phyloP scores from a whole-genome alignment of 2,113 vertebrate species.

The Danionella cerebrum region DNA sequence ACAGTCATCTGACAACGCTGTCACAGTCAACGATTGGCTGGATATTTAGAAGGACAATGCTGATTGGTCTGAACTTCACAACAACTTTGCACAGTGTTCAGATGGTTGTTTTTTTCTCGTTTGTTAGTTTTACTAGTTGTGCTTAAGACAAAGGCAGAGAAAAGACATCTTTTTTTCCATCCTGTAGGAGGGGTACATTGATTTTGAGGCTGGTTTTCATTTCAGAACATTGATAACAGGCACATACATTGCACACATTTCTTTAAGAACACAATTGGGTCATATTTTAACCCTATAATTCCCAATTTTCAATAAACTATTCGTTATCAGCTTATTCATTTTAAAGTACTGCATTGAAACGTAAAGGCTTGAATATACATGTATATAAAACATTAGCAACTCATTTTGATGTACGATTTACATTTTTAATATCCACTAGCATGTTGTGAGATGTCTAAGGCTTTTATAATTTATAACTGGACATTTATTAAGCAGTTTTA shows the following conservation, averaged over 20 bases:
- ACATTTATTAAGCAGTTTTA: too few relatives aligned
- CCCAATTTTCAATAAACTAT: too few relatives aligned
- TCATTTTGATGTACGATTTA: too few relatives aligned
- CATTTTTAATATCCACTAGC: too few relatives aligned
- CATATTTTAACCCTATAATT: neutral
- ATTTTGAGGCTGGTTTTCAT: constrained; percentile 42
- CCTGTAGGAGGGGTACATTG: constrained; percentile 22
- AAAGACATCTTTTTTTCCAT: constrained; percentile 17
- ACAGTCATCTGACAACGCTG: constrained; percentile 1
- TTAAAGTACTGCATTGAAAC: too few relatives aligned
- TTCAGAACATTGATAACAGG: constrained; percentile 26
- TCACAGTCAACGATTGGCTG: constrained; percentile 7
- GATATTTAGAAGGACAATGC: neutral
- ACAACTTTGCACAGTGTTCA: constrained; percentile 20
- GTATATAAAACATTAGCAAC: too few relatives aligned
- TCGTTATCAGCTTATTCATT: too few relatives aligned
- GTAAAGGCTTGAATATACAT: too few relatives aligned
- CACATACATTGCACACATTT: neutral
- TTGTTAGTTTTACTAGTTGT: constrained; percentile 22
- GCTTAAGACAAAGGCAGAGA: constrained; percentile 30
- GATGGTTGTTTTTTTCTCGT: neutral
- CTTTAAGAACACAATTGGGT: neutral
- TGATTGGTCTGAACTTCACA: neutral
- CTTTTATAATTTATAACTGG: too few relatives aligned
- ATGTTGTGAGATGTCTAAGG: too few relatives aligned